Conservation (phyloP, 2,888 invertebrate species). For the Aspidiotus rigidus region DNA sequence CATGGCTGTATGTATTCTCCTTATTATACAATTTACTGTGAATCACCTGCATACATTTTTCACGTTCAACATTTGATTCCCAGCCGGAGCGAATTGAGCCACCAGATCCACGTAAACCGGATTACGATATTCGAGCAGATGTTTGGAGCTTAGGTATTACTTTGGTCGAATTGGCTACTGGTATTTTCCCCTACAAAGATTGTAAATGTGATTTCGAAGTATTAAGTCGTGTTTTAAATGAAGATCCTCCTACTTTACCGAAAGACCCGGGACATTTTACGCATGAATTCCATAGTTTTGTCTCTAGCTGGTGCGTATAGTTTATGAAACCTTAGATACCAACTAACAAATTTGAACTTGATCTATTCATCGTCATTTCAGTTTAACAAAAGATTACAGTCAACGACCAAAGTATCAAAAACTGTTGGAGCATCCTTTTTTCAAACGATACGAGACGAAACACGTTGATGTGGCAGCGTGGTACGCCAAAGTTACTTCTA, state of each 20-base stretch:
- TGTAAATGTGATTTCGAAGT: slow-evolving; percentile 98
- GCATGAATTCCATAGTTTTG: slow-evolving; percentile 79
- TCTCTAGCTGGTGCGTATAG: slow-evolving; percentile 69
- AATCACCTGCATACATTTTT: background rate
- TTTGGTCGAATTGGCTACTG: slow-evolving; percentile 91
- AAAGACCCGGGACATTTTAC: slow-evolving; percentile 62
- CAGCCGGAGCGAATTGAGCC: slow-evolving; percentile 96
- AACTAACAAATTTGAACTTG: background rate
- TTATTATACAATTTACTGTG: background rate
- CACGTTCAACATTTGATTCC: background rate
- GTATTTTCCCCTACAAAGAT: slow-evolving; percentile 86
- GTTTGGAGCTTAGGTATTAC: slow-evolving; percentile 98
- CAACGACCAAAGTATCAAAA: slow-evolving; percentile 89
- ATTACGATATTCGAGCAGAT: slow-evolving; percentile 98
- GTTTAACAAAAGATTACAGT: slow-evolving; percentile 87
- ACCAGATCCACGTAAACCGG: slow-evolving; percentile 81
- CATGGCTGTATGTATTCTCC: slow-evolving; percentile 72
- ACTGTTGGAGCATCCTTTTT: slow-evolving; percentile 78
- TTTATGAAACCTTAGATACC: background rate
- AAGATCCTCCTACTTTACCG: slow-evolving; percentile 80
- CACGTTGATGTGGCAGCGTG: slow-evolving; percentile 70
- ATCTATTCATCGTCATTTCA: slow-evolving; percentile 43
- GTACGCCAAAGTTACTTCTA: slow-evolving; percentile 51
- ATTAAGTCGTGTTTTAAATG: slow-evolving; percentile 78
- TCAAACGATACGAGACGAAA: slow-evolving; percentile 64